Conservation (phyloP, 2,797 vertebrate species). For the Psittacula echo region DNA sequence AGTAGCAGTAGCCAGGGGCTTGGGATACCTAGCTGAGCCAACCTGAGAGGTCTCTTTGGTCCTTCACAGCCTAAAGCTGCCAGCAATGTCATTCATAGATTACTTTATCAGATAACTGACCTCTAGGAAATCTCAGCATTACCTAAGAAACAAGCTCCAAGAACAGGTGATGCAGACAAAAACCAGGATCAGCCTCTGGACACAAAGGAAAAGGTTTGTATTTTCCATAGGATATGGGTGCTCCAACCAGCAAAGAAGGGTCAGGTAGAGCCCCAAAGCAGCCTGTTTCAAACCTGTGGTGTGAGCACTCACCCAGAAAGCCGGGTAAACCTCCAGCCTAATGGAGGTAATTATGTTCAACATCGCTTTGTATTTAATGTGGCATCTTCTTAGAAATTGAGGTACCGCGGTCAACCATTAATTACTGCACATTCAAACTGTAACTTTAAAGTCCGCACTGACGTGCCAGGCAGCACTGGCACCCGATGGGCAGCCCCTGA, state of each 20-base stretch:
- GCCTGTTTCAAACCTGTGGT: fast-evolving
- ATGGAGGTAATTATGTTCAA: background rate
- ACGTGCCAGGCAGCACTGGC: background rate
- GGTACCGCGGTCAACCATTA: fast-evolving
- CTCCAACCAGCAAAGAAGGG: background rate
- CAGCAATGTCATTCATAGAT: background rate
- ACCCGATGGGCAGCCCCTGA: background rate
- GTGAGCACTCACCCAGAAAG: background rate
- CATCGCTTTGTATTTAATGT: background rate
- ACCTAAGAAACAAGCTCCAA: background rate
- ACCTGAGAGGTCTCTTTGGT: background rate
- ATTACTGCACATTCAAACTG: background rate
- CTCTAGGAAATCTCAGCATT: background rate
- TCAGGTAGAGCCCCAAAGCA: background rate
- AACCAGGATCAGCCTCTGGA: fast-evolving
- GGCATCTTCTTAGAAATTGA: background rate
- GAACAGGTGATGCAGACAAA: background rate
- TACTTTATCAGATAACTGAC: background rate
- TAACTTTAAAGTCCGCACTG: background rate
- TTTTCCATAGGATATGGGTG: fast-evolving
- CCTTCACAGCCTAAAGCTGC: background rate
- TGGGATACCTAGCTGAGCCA: background rate
- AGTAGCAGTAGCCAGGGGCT: background rate
- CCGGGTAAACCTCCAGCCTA: background rate
- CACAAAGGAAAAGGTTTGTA: background rate